phyloP scores from a whole-genome alignment of 2,797 vertebrate species.

The Leptoclinus maculatus region DNA sequence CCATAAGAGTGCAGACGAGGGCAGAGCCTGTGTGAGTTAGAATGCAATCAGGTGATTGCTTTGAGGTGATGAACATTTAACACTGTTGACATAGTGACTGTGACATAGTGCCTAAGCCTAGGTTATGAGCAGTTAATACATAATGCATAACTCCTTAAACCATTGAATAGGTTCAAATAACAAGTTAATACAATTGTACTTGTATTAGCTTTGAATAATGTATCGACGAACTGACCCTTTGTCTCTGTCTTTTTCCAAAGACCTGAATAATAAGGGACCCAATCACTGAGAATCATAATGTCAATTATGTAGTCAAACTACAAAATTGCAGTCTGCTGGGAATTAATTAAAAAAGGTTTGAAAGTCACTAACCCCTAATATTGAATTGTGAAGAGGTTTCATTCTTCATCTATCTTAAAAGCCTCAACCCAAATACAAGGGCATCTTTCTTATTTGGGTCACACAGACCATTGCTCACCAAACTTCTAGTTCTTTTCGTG shows the following conservation, averaged over 20 bases:
- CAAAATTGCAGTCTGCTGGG: not conserved
- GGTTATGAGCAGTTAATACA: no score
- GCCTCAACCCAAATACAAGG: conserved; percentile 47
- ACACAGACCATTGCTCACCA: conserved; percentile 61
- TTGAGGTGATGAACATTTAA: no score
- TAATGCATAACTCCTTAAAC: not conserved
- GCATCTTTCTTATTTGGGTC: conserved; percentile 68
- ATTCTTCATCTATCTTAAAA: conserved; percentile 38
- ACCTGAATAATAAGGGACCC: not conserved
- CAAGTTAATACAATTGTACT: not conserved
- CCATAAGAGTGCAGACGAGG: no score
- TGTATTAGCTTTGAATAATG: not conserved
- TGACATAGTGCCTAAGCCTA: no score
- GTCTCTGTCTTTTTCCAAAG: not conserved
- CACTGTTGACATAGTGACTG: no score
- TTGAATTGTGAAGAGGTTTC: conserved; percentile 11
- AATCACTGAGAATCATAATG: conserved; percentile 11
- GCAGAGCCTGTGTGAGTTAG: no score
- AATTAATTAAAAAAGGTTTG: conserved; percentile 3
- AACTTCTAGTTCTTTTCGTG: conserved; percentile 58
- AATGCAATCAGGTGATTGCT: no score
- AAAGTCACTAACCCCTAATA: not conserved
- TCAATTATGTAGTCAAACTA: not conserved
- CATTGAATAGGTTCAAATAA: not conserved
- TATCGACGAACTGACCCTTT: not conserved